Evolutionary conservation across 2,888 invertebrate species (phyloP).

Genomic region (Stenolophus ochropezus): DNA sequence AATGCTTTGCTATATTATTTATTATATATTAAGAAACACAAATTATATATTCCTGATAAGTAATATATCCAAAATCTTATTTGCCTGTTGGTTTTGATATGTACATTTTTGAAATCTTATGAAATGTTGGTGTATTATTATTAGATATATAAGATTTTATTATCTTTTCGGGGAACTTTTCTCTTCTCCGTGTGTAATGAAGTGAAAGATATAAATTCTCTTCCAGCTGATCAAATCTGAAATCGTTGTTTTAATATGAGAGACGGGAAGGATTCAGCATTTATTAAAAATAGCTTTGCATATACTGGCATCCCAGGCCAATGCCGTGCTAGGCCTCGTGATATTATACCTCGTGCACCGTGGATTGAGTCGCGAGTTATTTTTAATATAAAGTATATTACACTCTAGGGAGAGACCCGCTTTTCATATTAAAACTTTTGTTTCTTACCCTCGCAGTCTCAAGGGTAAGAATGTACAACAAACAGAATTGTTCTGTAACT

Average conservation of each 20-base stretch:
- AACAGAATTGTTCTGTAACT: not conserved
- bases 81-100: no score
- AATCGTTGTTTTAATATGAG: conserved; percentile 8
- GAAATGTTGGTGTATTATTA: not conserved
- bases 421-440: conserved; percentile 51
- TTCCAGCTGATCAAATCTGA: not conserved
- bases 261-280: not conserved
- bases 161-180: not conserved
- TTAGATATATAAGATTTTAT: not conserved
- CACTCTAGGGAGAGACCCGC: conserved; percentile 44
- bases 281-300: conserved; percentile 43
- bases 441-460: conserved; percentile 30
- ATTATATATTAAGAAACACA: no score
- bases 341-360: conserved; percentile 17
- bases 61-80: no score
- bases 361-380: conserved; percentile 55
- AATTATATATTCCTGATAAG: no score
- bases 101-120: not conserved
- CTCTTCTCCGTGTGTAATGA: not conserved
- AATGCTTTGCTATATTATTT: no score
- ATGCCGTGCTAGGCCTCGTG: not conserved
- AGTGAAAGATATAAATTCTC: not conserved
- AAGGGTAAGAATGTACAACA: not conserved
- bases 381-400: conserved; percentile 58
- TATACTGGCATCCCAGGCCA: not conserved